These are phyloP conservation scores for Oeneis ivallda DNA, from an alignment of 2,888 invertebrate genomes.

Conservation along the genomic window DNA sequence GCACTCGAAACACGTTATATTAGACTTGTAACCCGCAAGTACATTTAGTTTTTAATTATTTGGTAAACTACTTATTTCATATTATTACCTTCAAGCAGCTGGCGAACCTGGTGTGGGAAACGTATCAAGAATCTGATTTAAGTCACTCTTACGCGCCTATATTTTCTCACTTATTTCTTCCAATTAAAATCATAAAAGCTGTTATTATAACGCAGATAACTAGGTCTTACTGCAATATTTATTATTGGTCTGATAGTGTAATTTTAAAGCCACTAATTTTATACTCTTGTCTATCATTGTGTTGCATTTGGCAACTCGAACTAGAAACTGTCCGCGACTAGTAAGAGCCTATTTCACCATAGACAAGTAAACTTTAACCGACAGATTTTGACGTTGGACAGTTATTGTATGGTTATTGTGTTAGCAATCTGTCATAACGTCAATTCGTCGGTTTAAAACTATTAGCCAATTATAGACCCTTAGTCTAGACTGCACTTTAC, in stretches of 20 bases:
- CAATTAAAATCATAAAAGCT: conserved; percentile 39
- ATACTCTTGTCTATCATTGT: conserved; percentile 31
- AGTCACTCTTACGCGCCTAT: conserved; percentile 31
- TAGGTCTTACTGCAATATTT: conserved; percentile 22
- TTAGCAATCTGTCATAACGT: background rate
- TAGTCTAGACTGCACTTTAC: too few species aligned
- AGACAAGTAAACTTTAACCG: too few species aligned
- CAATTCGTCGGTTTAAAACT: too few species aligned
- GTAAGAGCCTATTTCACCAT: background rate
- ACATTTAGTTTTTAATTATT: too few species aligned
- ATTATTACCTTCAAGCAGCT: background rate
- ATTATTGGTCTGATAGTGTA: conserved; percentile 3
- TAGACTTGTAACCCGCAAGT: too few species aligned
- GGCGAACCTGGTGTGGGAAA: background rate
- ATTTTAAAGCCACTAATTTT: conserved; percentile 28
- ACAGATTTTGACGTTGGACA: too few species aligned
- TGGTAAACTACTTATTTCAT: background rate
- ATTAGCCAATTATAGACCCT: too few species aligned
- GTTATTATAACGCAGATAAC: conserved; percentile 35
- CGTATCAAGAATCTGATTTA: conserved; percentile 1
- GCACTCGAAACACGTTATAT: too few species aligned
- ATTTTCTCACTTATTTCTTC: conserved; percentile 46
- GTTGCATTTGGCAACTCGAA: conserved; percentile 25
- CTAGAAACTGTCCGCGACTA: background rate
- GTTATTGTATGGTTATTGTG: background rate